Conservation (phyloP, 2,888 invertebrate genomes). For the Dryobota labecula region DNA sequence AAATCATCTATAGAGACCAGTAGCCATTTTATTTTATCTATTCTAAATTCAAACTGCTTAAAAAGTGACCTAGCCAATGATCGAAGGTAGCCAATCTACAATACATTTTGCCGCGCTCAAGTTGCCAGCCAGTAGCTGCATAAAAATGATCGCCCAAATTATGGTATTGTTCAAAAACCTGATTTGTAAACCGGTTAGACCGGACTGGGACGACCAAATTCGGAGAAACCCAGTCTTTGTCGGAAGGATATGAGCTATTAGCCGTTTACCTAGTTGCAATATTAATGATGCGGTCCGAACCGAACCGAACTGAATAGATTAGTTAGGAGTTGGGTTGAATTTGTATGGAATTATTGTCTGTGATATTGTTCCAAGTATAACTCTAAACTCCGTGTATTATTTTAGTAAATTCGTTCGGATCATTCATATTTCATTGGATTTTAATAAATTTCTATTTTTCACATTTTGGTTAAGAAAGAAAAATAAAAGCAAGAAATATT, state of each 20-base stretch:
- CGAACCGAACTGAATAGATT: constrained; percentile 11
- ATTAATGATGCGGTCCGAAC: constrained; percentile 16
- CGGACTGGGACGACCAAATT: constrained; percentile 45
- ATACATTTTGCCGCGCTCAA: constrained; percentile 12
- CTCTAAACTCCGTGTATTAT: background rate
- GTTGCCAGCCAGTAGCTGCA: constrained; percentile 41
- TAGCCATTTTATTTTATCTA: constrained; percentile 29
- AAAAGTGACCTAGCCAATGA: constrained; percentile 1
- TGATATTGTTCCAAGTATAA: background rate
- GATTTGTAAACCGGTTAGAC: constrained; percentile 50
- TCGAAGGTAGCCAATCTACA: background rate
- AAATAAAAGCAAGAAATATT: too few species aligned
- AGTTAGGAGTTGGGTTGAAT: background rate
- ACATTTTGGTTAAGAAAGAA: background rate
- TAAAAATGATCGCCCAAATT: constrained; percentile 47
- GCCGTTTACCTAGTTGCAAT: constrained; percentile 49
- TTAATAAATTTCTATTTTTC: background rate
- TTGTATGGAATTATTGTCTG: background rate
- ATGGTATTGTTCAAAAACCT: constrained; percentile 55
- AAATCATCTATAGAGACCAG: constrained; percentile 19
- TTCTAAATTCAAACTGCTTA: constrained; percentile 37
- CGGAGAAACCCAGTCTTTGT: constrained; percentile 44
- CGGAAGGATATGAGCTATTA: constrained; percentile 54
- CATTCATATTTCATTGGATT: background rate
- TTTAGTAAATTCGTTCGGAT: background rate